Percentiles rank a stretch among this genome's conserved stretches.
phyloP scores from a whole-genome alignment of 1,140 invertebrate species.

The Cotesia glomerata region DNA sequence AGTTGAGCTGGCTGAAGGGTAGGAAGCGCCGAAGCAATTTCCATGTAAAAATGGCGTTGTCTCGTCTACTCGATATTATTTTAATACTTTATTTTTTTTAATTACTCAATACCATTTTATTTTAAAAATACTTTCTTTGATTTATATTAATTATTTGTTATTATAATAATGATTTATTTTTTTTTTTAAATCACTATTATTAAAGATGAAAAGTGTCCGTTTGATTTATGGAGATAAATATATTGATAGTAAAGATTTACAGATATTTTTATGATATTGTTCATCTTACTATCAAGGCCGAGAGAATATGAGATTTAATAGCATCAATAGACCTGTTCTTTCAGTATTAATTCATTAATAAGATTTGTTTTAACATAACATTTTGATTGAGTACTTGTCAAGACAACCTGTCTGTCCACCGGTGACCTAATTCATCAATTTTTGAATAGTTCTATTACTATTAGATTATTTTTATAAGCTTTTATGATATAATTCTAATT shows the following conservation, averaged over 20 bases:
- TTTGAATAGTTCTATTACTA: constrained; percentile 2
- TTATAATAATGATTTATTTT: no score
- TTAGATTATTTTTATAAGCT: constrained; percentile 5
- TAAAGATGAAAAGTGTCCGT: no score
- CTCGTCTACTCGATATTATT: constrained; percentile 20
- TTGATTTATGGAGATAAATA: not conserved
- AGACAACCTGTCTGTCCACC: constrained; percentile 44
- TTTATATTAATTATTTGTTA: no score
- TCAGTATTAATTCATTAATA: not conserved
- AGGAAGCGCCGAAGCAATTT: constrained; percentile 35
- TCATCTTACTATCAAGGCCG: not conserved
- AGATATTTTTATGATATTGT: not conserved
- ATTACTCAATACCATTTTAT: no score
- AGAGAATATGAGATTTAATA: not conserved
- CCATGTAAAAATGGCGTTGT: constrained; percentile 57
- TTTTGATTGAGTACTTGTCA: constrained; percentile 42
- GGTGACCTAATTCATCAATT: constrained; percentile 47
- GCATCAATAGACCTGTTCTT: not conserved
- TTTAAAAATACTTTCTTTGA: no score
- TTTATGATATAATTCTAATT: not conserved
- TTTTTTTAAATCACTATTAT: no score
- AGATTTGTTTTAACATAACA: not conserved
- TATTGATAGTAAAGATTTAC: not conserved
- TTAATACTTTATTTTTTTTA: not conserved
- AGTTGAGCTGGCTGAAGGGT: not conserved